Base-by-base conservation (phyloP, 2,797 vertebrate species). In the Hylomyscus alleni region DNA sequence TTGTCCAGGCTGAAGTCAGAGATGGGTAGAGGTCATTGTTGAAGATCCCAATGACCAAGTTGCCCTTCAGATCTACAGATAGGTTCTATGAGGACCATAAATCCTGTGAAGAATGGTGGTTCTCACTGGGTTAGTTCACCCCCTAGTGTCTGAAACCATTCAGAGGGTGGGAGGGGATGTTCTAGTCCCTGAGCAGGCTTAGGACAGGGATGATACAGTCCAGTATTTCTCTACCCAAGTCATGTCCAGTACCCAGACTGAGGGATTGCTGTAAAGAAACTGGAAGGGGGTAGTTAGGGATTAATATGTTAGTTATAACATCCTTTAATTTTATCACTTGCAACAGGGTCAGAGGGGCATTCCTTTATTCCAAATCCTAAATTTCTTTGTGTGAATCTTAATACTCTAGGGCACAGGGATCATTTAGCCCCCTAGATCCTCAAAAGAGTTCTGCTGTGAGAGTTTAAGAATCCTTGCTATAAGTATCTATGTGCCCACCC, bases 391-490 rank as follows among this genome's bases (percentile, higher is more conserved):
- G 76, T 52, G 2, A 29, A 44, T 19, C 47, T 50, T 81, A 82
- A 73, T 60, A 73, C 37, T 82, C 24, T 22, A 37, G 52, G 62
- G 34, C 37, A 37, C 4, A 47, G 24, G 34, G 8, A 13, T 24
- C 8, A 2, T 62, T 54, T 22, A 89, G 89, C 52, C 50, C 15
- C 44, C 31, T n/a, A 82, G n/a, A 81, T 44, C 31, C 80, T 94
- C 78, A 75, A 52, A 73, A 54, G 58, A 58, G 29, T 93, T 93
- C 67, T 52, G 44, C 15, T 73, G 47, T 69, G 87, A 95, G n/a
- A 75, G 15, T 78, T 78, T 89, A 86, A 37, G 90, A 91, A n/a
- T 89, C 54, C 54, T 34, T 73, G 6, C 60, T 72, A 13, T 50
- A 65, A 20, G 3, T 65, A 24, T 17, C 37, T 58, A 24, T 22